Percentiles rank a stretch among this genome's conserved stretches.
phyloP scores from a whole-genome alignment of 2,888 invertebrate species.

The Agrochola litura region DNA sequence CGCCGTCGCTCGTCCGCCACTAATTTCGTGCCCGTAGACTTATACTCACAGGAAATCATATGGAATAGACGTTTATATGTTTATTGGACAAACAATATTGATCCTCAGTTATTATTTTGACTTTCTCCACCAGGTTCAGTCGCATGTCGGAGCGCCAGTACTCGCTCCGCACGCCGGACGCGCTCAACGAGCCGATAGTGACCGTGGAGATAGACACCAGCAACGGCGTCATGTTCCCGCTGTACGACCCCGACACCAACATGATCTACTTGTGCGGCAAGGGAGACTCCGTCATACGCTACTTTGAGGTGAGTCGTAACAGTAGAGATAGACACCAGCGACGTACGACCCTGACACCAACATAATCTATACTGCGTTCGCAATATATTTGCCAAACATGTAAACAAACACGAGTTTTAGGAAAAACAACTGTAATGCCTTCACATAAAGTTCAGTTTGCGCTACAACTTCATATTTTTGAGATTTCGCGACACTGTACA shows the following conservation, averaged over 20 bases:
- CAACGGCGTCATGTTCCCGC: constrained; percentile 99
- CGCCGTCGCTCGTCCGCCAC: too few relatives aligned
- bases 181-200: constrained; percentile 96
- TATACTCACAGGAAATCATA: not conserved
- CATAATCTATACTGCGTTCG: too few relatives aligned
- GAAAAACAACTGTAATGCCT: too few relatives aligned
- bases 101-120: not conserved
- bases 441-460: too few relatives aligned
- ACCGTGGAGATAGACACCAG: constrained; percentile 98
- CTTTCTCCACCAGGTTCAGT: constrained; percentile 93
- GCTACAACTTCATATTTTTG: too few relatives aligned
- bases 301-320: constrained; percentile 92
- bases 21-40: too few relatives aligned
- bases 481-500: too few relatives aligned
- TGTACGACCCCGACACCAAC: constrained; percentile 99
- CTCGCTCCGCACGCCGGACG: constrained; percentile 97
- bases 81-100: not conserved
- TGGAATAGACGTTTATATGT: not conserved
- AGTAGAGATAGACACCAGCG: too few relatives aligned
- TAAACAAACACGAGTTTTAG: too few relatives aligned
- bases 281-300: constrained; percentile 99
- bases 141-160: constrained; percentile 99
- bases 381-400: too few relatives aligned
- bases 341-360: too few relatives aligned
- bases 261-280: constrained; percentile 98